Conservation (phyloP, 2,797 vertebrate genomes). For the Hemitrygon akajei region DNA sequence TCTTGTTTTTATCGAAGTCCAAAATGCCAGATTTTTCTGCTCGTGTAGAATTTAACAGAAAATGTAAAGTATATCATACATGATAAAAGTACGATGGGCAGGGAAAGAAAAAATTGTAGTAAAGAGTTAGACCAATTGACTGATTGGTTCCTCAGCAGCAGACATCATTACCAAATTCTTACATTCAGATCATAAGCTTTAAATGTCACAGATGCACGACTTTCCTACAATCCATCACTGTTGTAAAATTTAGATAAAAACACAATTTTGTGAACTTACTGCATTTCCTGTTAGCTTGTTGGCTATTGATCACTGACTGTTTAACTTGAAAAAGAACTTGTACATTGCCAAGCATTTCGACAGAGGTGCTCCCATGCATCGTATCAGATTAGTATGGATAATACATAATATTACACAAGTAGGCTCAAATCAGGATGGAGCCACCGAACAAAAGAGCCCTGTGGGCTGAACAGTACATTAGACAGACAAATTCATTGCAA, state of each 20-base stretch:
- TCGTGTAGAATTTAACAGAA: no score
- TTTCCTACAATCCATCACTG: constrained; percentile 28
- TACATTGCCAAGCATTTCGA: background rate
- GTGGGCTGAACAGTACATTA: constrained; percentile 17
- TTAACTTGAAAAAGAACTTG: background rate
- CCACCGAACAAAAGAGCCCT: constrained; percentile 19
- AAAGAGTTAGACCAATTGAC: no score
- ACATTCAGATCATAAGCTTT: no score
- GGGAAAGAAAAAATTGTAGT: no score
- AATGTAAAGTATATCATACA: no score
- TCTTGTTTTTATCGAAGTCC: no score
- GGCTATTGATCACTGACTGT: background rate
- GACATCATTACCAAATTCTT: no score
- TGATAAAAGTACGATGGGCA: no score
- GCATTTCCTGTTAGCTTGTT: background rate
- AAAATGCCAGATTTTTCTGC: no score
- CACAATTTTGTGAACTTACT: background rate
- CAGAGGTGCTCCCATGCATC: background rate
- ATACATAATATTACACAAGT: background rate
- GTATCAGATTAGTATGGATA: constrained; percentile 15
- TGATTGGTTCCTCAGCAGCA: no score
- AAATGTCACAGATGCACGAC: constrained; percentile 33
- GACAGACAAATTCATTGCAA: constrained; percentile 10
- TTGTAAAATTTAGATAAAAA: constrained; percentile 26
- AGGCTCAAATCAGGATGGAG: background rate